Evolutionary conservation across 2,888 invertebrate species (phyloP).

Genomic region (Yponomeuta cagnagella): DNA sequence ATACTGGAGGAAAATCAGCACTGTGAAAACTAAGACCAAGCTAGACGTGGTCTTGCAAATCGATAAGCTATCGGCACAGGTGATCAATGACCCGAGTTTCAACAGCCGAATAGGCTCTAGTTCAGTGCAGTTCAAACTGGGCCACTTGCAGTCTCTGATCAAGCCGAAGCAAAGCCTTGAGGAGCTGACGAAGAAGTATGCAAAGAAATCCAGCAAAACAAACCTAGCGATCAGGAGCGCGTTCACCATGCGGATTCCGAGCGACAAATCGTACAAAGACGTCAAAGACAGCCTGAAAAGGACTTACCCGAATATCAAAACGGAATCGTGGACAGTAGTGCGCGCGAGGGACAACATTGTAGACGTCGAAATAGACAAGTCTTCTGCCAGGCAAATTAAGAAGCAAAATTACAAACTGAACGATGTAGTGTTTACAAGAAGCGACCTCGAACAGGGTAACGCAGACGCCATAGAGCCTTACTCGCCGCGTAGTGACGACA

Average conservation of each 20-base stretch:
- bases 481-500: background rate
- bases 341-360: background rate
- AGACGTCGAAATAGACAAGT: background rate
- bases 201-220: constrained; percentile 2
- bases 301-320: background rate
- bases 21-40: constrained; percentile 39
- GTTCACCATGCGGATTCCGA: background rate
- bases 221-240: background rate
- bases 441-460: background rate
- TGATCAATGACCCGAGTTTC: constrained; percentile 46
- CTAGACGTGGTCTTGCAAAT: constrained; percentile 57
- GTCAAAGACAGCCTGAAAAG: background rate
- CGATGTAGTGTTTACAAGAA: background rate
- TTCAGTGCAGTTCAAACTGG: constrained; percentile 49
- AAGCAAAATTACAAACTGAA: background rate
- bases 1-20: constrained; percentile 60
- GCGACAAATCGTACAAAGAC: background rate
- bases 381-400: background rate
- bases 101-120: constrained; percentile 38
- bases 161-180: constrained; percentile 46
- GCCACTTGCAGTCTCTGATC: constrained; percentile 51
- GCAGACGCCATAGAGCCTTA: background rate
- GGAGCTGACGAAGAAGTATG: constrained; percentile 31
- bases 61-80: constrained; percentile 60
- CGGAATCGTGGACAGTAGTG: background rate